Conservation (phyloP, 2,113 vertebrate species). For the Pavo muticus region DNA sequence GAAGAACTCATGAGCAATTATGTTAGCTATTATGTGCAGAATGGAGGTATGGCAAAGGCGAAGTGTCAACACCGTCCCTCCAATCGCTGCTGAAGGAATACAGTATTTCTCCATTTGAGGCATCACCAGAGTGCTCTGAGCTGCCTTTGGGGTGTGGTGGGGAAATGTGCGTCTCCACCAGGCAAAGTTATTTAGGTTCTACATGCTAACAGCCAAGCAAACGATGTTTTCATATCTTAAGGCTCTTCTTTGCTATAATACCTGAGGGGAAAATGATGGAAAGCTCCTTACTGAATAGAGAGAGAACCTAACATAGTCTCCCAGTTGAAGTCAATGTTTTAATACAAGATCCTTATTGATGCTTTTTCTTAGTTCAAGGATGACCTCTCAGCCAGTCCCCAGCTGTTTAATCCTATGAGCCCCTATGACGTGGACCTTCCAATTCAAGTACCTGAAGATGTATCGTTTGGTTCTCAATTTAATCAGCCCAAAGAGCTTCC, state of each 20-base stretch:
- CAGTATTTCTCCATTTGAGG: not conserved
- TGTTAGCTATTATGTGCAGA: too few relatives aligned
- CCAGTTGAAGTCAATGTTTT: not conserved
- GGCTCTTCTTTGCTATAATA: not conserved
- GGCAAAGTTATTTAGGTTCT: not conserved
- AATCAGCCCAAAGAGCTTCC: slow-evolving; percentile 68
- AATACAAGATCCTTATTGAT: not conserved
- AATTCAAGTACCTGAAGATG: slow-evolving; percentile 45
- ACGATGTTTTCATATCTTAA: not conserved
- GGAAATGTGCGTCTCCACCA: rapidly evolving
- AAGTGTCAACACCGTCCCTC: not conserved
- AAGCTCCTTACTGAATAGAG: not conserved
- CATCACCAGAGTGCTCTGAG: rapidly evolving
- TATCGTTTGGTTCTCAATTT: slow-evolving; percentile 31
- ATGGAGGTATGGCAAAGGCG: not conserved
- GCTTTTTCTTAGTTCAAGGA: slow-evolving; percentile 58
- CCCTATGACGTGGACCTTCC: slow-evolving; percentile 75
- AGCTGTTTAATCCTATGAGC: slow-evolving; percentile 55
- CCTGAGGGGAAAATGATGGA: rapidly evolving
- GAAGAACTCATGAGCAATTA: not conserved
- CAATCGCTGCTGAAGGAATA: not conserved
- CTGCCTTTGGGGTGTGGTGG: not conserved
- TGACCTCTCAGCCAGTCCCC: slow-evolving; percentile 50
- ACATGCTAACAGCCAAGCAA: not conserved
- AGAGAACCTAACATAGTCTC: not conserved